Evolutionary conservation across 2,888 invertebrate species (phyloP), one percentile per base, ranked within the genome.

Genomic region (Molorchus minor): DNA sequence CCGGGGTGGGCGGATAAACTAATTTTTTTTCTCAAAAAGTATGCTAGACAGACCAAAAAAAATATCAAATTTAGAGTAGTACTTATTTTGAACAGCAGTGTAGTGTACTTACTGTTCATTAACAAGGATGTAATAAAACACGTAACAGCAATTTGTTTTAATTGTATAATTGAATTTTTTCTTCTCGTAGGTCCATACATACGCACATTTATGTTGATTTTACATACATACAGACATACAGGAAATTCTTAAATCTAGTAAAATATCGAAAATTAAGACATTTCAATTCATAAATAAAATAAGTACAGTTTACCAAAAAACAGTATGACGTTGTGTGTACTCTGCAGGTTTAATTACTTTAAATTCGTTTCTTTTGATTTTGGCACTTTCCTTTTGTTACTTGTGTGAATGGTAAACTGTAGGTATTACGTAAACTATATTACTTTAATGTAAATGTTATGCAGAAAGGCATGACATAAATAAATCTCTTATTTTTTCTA

Each of bases 221-320:
- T 71, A 79, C 79, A 79, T 77, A 78, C 79, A 80, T 77, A 79
- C 80, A 78, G 75, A 80, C 79, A 77, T 79, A 78, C 79, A 79
- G 79, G 76, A 78, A 77, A 73, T 73, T 72, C 74, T 77, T 75
- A 76, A 60, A 61, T 44, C 64, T 68, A 66, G 52, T 71, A 68
- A 65, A 66, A n/a, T n/a, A 56, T 52, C 33, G 35, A 61, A 59
- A 65, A 56, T 52, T 36, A 66, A 49, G 55, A 62, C 70, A 65
- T 57, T 52, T 41, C 30, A 45, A 62, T 63, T 44, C 7, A 49
- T 47, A 15, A 35, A 10, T 52, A 64, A 67, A 62, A 57, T 55
- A 35, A 59, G 63, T 62, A 67, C 59, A 66, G 63, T 63, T 51
- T 36, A 61, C 62, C 49, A 33, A 13, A 43, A 66, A 62, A 56